Percentiles rank a stretch among this genome's conserved stretches.
These are phyloP conservation scores for Coecobrya sp. DNA, from an alignment of 2,888 invertebrate species.

Conservation along the genomic window DNA sequence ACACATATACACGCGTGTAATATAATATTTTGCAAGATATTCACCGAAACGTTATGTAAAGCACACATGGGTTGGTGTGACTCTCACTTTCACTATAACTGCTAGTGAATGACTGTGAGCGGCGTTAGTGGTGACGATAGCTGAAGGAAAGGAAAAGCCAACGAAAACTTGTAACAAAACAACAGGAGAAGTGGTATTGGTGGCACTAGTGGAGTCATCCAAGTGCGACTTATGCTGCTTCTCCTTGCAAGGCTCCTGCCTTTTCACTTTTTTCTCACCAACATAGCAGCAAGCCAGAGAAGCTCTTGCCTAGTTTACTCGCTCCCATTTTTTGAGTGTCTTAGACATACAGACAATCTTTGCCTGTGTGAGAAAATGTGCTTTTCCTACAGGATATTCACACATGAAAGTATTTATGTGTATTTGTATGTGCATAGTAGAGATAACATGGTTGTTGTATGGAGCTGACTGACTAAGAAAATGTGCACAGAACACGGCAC, in stretches of 20 bases:
- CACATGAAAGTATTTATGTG: background rate
- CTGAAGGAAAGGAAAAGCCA: constrained; percentile 15
- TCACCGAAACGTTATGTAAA: background rate
- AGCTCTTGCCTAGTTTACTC: constrained; percentile 8
- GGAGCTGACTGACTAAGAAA: background rate
- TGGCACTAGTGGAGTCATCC: constrained; percentile 64
- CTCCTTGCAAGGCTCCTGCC: background rate
- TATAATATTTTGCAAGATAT: background rate
- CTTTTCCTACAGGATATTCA: background rate
- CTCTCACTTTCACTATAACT: background rate
- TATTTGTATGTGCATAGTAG: background rate
- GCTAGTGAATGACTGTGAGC: constrained; percentile 1
- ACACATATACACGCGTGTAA: background rate
- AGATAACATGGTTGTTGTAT: background rate
- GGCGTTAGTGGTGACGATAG: background rate
- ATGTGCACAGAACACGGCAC: constrained; percentile 27
- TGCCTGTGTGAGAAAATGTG: constrained; percentile 17
- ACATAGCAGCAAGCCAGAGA: background rate
- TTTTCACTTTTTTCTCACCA: constrained; percentile 38
- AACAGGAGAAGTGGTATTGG: background rate
- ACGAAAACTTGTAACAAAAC: background rate
- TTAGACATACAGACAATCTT: background rate
- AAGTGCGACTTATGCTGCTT: constrained; percentile 71
- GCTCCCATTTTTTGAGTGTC: constrained; percentile 18
- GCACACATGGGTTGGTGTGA: constrained; percentile 15